Evolutionary conservation across 2,797 vertebrate genomes (phyloP), one percentile per base, ranked within the genome.

Genomic region (Euphonia xanthogaster): DNA sequence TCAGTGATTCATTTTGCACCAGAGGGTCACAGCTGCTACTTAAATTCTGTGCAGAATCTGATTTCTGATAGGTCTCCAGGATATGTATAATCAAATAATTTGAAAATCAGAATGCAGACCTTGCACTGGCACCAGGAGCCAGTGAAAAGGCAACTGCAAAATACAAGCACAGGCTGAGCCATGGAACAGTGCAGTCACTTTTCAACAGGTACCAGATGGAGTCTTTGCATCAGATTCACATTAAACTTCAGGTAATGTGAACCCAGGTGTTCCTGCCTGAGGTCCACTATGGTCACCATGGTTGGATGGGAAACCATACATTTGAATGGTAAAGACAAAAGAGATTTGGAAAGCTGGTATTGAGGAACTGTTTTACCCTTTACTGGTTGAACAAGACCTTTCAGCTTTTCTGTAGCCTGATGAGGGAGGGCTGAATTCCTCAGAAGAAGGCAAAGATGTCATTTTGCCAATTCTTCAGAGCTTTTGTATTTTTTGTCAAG

Each of bases 1-100:
- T 71, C n/a, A 35, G 27, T 55, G 51, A 72, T 62, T 37, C 8
- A 50, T 81, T 92, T 75, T 89, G 20, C 65, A 75, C 72, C 72
- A 47, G 44, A 86, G 78, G 53, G 86, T 79, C 72, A 65, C 65
- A 93, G 79, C 72, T 94, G 82, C 47, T 80, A 47, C 17, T 13
- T 47, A 50, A 80, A 74, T 67, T 85, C 76, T 67, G 42, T 0
- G 0, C 10, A 71, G 53, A 75, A 68, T 79, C 73, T 1, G 22
- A 22, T 85, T 82, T 79, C 68, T 83, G 33, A 20, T 31, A 11
- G 14, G 1, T 74, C 61, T 87, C 31, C 48, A 48, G 68, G 71
- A 76, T 24, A 23, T 7, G n/a, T 4, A 9, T 33, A 42, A 72
- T 88, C 45, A 51, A 73, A 67, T 55, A 0, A 4, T 40, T 66